phyloP scores from a whole-genome alignment of 2,113 vertebrate species.

The Hipposideros armiger region DNA sequence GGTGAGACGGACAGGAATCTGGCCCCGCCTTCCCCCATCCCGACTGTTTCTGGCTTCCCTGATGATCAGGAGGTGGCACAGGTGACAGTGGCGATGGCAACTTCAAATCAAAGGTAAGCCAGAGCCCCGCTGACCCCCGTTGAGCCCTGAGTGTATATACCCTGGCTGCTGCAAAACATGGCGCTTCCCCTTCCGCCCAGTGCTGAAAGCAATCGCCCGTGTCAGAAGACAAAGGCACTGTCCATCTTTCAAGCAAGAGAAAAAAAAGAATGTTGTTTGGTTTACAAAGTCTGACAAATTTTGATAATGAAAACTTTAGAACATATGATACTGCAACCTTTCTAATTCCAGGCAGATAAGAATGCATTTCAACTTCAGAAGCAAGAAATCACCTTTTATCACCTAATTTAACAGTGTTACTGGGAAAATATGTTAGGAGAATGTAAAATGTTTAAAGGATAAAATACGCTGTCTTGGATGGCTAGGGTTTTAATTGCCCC shows the following conservation, averaged over 20 bases:
- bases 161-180: constrained; percentile 28
- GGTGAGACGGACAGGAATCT: not conserved
- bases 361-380: constrained; percentile 85
- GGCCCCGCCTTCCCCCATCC: no score
- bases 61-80: not conserved
- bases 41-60: not conserved
- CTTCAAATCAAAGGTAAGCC: not conserved
- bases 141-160: not conserved
- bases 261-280: constrained; percentile 83
- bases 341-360: constrained; percentile 84
- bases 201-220: constrained; percentile 47
- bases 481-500: constrained; percentile 83
- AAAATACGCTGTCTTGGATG: constrained; percentile 77
- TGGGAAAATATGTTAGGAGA: constrained; percentile 80
- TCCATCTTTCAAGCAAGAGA: constrained; percentile 74
- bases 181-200: not conserved
- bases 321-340: constrained; percentile 78
- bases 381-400: constrained; percentile 88
- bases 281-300: constrained; percentile 84
- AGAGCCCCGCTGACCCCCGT: not conserved
- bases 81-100: not conserved
- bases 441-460: constrained; percentile 85
- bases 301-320: constrained; percentile 86
- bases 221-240: constrained; percentile 68
- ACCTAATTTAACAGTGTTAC: constrained; percentile 83